Evolutionary conservation across 2,797 vertebrate species (phyloP).

Genomic region (Muscicapa striata): DNA sequence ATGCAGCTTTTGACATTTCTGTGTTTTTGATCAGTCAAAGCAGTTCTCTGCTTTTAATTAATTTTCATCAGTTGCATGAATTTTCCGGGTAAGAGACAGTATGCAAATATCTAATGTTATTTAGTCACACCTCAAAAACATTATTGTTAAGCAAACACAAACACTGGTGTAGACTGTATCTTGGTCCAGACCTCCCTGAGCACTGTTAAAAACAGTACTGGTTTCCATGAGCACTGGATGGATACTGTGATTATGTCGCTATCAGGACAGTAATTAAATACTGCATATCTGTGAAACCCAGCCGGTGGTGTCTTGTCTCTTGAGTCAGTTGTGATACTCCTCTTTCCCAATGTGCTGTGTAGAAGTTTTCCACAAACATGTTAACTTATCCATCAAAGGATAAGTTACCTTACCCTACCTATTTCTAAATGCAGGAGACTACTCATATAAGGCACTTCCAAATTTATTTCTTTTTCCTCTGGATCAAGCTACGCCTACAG

Average conservation of each 20-base stretch:
- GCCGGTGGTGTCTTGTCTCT: conserved; percentile 37
- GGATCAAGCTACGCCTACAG: neutral
- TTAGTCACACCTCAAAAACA: conserved; percentile 15
- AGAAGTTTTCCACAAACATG: conserved; percentile 5
- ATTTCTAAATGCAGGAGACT: neutral
- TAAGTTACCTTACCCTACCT: conserved; percentile 10
- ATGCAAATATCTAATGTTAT: neutral
- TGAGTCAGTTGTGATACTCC: conserved; percentile 5
- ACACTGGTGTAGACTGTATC: neutral
- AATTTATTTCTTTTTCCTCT: neutral
- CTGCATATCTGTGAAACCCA: conserved; percentile 52
- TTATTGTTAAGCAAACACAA: neutral
- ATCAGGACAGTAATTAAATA: conserved; percentile 57
- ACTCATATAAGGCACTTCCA: neutral
- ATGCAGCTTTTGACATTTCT: neutral
- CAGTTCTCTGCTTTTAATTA: neutral
- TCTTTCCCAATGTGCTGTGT: neutral
- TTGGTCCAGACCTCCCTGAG: neutral
- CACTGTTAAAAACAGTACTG: neutral
- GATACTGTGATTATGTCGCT: conserved; percentile 23
- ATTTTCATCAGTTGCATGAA: neutral
- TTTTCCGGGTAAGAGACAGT: neutral
- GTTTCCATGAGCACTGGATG: neutral
- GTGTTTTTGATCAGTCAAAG: conserved; percentile 17
- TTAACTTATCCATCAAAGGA: neutral